Percentiles rank a stretch among this genome's conserved stretches.
These are phyloP conservation scores for Solenodon paradoxus DNA, from an alignment of 2,113 vertebrate species.

Conservation along the genomic window DNA sequence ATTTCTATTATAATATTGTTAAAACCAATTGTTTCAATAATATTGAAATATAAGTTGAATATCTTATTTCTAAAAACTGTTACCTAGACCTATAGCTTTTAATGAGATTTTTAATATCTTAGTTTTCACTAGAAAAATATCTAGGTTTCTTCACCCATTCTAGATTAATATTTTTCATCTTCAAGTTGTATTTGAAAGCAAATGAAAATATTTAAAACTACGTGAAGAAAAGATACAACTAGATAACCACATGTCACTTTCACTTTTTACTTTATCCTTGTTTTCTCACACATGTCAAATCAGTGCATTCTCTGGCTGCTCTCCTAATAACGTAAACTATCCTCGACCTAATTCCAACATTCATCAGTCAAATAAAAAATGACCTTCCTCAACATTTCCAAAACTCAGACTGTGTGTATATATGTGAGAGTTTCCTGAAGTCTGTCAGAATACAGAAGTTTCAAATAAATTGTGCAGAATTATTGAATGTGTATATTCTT, in stretches of 20 bases:
- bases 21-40: background rate
- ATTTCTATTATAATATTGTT: background rate
- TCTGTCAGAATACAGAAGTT: background rate
- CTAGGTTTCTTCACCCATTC: background rate
- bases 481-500: background rate
- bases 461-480: background rate
- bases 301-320: accelerated
- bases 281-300: background rate
- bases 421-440: background rate
- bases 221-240: background rate
- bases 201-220: background rate
- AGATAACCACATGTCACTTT: background rate
- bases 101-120: background rate
- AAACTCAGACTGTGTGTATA: background rate
- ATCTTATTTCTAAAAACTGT: background rate
- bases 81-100: background rate
- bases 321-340: background rate
- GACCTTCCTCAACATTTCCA: background rate
- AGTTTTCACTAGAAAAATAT: background rate
- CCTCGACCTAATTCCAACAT: background rate
- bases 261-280: background rate
- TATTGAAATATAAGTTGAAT: background rate
- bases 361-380: background rate
- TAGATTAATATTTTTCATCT: background rate
- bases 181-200: background rate